These are phyloP conservation scores for Caenorhabditis zanzibari DNA, from an alignment of 2,888 invertebrate genomes.

Conservation along the genomic window DNA sequence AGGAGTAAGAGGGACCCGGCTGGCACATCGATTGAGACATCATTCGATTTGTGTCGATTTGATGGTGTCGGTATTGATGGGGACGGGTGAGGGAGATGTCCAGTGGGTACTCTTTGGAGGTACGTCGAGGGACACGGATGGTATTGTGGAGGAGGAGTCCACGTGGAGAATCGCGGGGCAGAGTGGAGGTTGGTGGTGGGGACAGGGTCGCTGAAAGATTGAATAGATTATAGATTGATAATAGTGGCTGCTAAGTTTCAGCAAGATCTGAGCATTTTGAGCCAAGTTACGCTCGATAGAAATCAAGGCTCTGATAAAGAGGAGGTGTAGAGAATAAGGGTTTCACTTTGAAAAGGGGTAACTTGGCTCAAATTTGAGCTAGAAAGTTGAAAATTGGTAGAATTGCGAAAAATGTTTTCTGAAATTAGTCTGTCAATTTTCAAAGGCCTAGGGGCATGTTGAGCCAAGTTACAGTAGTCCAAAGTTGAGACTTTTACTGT, in stretches of 20 bases:
- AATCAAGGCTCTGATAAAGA: too few species aligned
- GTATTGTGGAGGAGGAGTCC: constrained; percentile 34
- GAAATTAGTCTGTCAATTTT: too few species aligned
- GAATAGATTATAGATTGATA: not conserved
- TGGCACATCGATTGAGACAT: constrained; percentile 56
- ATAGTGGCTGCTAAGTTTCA: not conserved
- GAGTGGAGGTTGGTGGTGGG: constrained; percentile 10
- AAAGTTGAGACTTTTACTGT: too few species aligned
- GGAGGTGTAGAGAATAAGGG: too few species aligned
- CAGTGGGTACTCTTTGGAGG: constrained; percentile 43
- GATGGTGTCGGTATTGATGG: constrained; percentile 34
- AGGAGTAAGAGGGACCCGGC: constrained; percentile 14
- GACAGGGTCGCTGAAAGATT: constrained; percentile 45
- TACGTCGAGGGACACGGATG: constrained; percentile 17
- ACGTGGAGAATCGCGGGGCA: constrained; percentile 22
- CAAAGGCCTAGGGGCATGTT: too few species aligned
- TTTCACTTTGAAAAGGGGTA: too few species aligned
- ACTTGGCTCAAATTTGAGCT: too few species aligned
- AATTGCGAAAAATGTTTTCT: too few species aligned
- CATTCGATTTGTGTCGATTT: constrained; percentile 53
- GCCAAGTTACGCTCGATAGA: too few species aligned
- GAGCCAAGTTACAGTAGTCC: too few species aligned
- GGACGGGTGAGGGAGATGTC: not conserved
- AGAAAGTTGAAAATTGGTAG: too few species aligned
- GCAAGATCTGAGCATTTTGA: too few species aligned